A percentile compares a stretch with the other conserved stretches of the same genome.
Evolutionary conservation across 2,888 invertebrate genomes (phyloP).

Genomic region (Nyleta sp.): DNA sequence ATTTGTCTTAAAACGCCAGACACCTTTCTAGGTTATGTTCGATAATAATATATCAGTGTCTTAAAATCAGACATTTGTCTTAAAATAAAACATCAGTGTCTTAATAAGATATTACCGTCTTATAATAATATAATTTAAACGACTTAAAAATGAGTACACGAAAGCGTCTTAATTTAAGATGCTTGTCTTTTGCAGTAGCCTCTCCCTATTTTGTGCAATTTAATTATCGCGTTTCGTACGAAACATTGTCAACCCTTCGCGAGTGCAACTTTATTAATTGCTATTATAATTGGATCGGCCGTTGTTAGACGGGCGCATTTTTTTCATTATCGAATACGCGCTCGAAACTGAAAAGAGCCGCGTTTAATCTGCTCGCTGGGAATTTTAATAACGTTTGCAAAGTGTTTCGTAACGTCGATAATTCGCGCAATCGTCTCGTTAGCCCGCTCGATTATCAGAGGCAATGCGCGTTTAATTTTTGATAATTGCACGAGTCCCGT

Average conservation of each 20-base stretch:
- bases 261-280: conserved; percentile 15
- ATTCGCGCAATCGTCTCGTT: conserved; percentile 33
- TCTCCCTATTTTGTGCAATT: neutral
- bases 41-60: too few relatives aligned
- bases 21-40: too few relatives aligned
- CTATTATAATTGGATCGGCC: conserved; percentile 13
- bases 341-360: conserved; percentile 16
- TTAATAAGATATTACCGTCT: too few relatives aligned
- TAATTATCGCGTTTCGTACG: conserved; percentile 4
- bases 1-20: too few relatives aligned
- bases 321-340: conserved; percentile 2
- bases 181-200: too few relatives aligned
- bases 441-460: conserved; percentile 11
- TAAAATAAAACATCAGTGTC: too few relatives aligned
- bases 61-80: too few relatives aligned
- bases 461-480: conserved; percentile 19
- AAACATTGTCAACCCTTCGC: neutral
- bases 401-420: conserved; percentile 29
- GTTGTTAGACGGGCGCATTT: neutral
- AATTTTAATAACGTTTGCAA: conserved; percentile 9
- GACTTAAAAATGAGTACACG: too few relatives aligned
- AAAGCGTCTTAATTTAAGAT: too few relatives aligned
- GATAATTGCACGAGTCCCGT: conserved; percentile 9
- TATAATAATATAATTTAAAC: too few relatives aligned
- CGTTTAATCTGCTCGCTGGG: neutral